Conservation (phyloP, 2,113 vertebrate genomes). For the Nymphicus hollandicus region DNA sequence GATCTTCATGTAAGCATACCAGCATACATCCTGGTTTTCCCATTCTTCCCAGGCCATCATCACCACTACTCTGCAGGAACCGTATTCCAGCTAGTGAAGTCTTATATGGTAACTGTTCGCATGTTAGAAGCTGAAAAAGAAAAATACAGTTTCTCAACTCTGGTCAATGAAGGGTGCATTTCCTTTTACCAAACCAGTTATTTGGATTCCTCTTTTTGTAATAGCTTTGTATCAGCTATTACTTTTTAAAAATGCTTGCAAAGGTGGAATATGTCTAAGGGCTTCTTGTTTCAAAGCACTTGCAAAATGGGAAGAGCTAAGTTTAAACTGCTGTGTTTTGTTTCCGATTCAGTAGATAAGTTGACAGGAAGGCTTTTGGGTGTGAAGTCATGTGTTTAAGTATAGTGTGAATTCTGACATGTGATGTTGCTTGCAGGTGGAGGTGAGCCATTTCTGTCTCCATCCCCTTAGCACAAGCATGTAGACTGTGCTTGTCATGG, state of each 20-base stretch:
- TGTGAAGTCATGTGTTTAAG: not conserved
- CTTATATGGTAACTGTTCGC: not conserved
- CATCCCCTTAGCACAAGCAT: not conserved
- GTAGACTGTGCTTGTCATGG: rapidly evolving
- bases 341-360: not conserved
- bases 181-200: not conserved
- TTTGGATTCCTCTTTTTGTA: not conserved
- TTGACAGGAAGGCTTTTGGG: not conserved
- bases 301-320: not conserved
- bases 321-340: not conserved
- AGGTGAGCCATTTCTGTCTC: not conserved
- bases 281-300: not conserved
- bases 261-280: not conserved
- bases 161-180: not conserved
- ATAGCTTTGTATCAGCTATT: not conserved
- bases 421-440: not conserved
- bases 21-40: not conserved
- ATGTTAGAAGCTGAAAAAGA: not conserved
- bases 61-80: not conserved
- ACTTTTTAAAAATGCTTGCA: not conserved
- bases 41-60: not conserved
- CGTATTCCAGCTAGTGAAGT: not conserved
- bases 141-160: not conserved
- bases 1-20: not conserved
- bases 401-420: not conserved